These are phyloP conservation scores for Drosophila setosimentum DNA, from an alignment of 2,888 invertebrate species.

Conservation along the genomic window DNA sequence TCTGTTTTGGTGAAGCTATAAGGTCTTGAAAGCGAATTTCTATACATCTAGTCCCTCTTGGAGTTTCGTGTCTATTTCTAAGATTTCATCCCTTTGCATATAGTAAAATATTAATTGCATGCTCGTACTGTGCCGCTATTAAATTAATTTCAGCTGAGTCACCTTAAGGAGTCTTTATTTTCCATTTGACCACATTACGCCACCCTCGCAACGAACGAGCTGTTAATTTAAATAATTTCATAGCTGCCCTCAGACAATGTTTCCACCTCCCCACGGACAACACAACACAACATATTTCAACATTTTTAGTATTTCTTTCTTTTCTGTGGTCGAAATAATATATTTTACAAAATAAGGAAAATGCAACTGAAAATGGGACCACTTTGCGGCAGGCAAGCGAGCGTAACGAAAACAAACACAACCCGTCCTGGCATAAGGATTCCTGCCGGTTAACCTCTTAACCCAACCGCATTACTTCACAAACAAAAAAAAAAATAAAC, in stretches of 20 bases:
- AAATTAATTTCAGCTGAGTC: conserved; percentile 33
- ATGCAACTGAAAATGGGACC: conserved; percentile 57
- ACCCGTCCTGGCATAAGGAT: conserved; percentile 51
- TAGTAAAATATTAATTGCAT: background rate
- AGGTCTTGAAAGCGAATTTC: background rate
- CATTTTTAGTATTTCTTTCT: conserved; percentile 18
- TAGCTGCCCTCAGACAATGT: conserved; percentile 11
- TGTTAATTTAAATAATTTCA: conserved; percentile 62
- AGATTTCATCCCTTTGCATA: background rate
- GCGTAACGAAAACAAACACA: conserved; percentile 63
- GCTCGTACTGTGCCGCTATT: background rate
- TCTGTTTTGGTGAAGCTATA: background rate
- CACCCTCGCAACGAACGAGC: conserved; percentile 32
- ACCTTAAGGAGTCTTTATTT: conserved; percentile 10
- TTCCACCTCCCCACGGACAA: background rate
- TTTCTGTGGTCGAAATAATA: conserved; percentile 40
- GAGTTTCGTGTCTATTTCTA: background rate
- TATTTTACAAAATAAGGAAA: conserved; percentile 45
- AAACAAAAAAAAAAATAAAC: conserved; percentile 8
- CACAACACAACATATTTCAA: conserved; percentile 9
- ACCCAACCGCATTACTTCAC: background rate
- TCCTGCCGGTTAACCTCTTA: conserved; percentile 12
- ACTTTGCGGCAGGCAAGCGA: conserved; percentile 63
- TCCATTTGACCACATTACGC: conserved; percentile 4
- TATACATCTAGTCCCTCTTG: background rate